These are phyloP conservation scores for Helicolenus hilgendorfi DNA, from an alignment of 2,797 vertebrate species.

Conservation along the genomic window DNA sequence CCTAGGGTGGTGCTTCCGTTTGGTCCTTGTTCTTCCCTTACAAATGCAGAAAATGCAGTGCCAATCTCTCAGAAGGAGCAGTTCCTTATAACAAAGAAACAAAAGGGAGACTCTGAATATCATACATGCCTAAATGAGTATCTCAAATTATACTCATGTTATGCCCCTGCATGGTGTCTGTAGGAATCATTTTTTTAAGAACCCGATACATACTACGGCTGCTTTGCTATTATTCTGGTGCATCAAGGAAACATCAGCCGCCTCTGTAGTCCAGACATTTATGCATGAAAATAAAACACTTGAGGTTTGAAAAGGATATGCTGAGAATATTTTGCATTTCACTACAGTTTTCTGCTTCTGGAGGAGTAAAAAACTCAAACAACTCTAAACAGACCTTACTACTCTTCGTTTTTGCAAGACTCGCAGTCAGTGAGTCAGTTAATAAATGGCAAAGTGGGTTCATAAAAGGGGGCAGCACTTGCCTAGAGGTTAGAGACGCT, in stretches of 20 bases:
- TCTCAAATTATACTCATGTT: constrained; percentile 42
- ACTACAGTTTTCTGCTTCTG: constrained; percentile 4
- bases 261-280: constrained; percentile 13
- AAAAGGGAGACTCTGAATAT: constrained; percentile 47
- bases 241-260: constrained; percentile 36
- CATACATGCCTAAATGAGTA: constrained; percentile 49
- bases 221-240: constrained; percentile 44
- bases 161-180: constrained; percentile 12
- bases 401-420: constrained; percentile 38
- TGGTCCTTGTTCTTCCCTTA: constrained; percentile 50
- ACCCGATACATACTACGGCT: not conserved
- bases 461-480: constrained; percentile 63
- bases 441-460: constrained; percentile 72
- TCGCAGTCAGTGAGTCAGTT: constrained; percentile 57
- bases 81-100: constrained; percentile 46
- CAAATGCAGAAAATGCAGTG: constrained; percentile 43
- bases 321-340: constrained; percentile 33
- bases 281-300: constrained; percentile 43
- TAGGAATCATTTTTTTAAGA: constrained; percentile 10
- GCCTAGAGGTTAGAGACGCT: constrained; percentile 64
- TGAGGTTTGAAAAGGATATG: constrained; percentile 37
- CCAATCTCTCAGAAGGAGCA: constrained; percentile 48
- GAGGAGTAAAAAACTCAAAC: not conserved
- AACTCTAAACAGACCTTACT: constrained; percentile 22
- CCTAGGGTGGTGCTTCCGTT: constrained; percentile 45